phyloP scores from a whole-genome alignment of 2,888 invertebrate genomes.

The Leptothorax acervorum region DNA sequence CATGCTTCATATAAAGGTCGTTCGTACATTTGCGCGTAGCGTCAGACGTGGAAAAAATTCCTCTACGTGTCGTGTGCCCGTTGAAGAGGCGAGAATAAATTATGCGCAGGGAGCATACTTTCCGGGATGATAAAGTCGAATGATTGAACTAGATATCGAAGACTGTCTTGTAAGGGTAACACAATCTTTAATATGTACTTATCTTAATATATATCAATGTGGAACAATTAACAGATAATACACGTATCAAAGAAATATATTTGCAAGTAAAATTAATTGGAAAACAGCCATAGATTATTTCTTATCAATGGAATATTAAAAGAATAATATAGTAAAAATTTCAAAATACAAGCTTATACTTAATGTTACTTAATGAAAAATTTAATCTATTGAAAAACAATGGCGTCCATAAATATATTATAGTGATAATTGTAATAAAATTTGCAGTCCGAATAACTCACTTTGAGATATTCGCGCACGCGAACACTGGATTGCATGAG shows the following conservation, averaged over 20 bases:
- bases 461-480: constrained; percentile 36
- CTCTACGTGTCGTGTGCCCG: neutral
- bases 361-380: neutral
- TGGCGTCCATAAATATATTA: neutral
- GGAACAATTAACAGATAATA: neutral
- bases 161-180: neutral
- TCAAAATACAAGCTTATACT: neutral
- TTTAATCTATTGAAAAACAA: neutral
- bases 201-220: neutral
- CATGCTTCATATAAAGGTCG: constrained; percentile 8
- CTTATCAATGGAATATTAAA: neutral
- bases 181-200: neutral
- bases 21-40: neutral
- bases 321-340: neutral
- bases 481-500: constrained; percentile 28
- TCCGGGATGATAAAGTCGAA: neutral
- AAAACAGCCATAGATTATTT: neutral
- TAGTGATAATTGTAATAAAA: constrained; percentile 22
- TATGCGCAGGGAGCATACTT: neutral
- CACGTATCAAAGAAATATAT: neutral
- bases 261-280: neutral
- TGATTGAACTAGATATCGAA: neutral
- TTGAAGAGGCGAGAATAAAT: constrained; percentile 37
- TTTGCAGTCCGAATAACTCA: constrained; percentile 23
- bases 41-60: constrained; percentile 25